Evolutionary conservation across 2,888 invertebrate genomes (phyloP), one percentile per base, ranked within the genome.

Genomic region (Acronicta psi): DNA sequence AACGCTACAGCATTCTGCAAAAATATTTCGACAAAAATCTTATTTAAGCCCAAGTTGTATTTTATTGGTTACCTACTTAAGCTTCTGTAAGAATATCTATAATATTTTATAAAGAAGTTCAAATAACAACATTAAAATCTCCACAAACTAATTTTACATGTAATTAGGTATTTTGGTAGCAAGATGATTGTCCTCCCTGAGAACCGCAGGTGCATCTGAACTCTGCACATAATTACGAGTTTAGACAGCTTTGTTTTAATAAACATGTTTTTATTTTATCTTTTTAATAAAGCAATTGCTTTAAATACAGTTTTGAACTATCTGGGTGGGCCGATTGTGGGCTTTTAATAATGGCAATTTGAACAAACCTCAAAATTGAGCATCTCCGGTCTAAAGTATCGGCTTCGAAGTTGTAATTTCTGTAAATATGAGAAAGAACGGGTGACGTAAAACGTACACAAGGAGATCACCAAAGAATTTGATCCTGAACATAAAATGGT

Each of bases 311-410:
- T 69, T 72, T 79, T 76, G 75, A 70, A 67, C 70, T 67, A 76
- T 71, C 79, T 69, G 80, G 88, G 88, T 87, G 88, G 88, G 79
- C 87, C 75, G 45, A 64, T 76, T 82, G 77, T 69, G 75, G 69
- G 64, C 73, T 75, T 80, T 83, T 88, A 89, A 88, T 88, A 86
- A 86, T 83, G 77, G 83, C 81, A 84, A 88, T 89, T 87, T 84
- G 69, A 71, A 77, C 62, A 69, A 63, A 77, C 53, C 64, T 73
- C 73, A 37, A 81, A 88, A 88, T 86, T 84, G 81, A 71, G 72
- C 75, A 82, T 78, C 84, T 84, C 84, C 84, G 82, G 82, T 74
- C 23, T 13, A 29, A 18, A 40, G 51, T 53, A 54, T 51, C 37
- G 25, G 59, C 50, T 61, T 60, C 50, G 50, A 69, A 71, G 62